Evolutionary conservation across 2,888 invertebrate genomes (phyloP), one percentile per base, ranked within the genome.

Genomic region (Pollenia amentaria): DNA sequence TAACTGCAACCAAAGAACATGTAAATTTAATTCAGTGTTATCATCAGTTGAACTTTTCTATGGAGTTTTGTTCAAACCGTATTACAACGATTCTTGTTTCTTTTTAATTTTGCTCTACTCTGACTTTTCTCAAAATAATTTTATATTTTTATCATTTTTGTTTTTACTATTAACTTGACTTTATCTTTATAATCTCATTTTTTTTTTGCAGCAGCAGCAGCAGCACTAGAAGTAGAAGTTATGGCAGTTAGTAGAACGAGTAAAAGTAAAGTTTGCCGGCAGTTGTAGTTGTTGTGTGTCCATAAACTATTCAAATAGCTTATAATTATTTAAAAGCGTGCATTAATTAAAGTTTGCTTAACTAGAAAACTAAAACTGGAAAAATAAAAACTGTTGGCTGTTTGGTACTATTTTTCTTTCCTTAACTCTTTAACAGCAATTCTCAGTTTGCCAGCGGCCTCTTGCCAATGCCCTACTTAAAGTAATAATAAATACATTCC

Each of bases 291-390:
- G 46, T 64, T 85, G 72, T 89, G 88, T 90, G 90, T 90, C 89
- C 91, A 91, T 91, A 90, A 91, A 91, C 90, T 91, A 90, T 91
- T 89, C 90, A 91, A 91, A 91, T 91, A 90, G 90, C 91, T 91
- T 91, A 91, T 91, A 91, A 91, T 91, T 91, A 91, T 91, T 91
- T 91, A 89, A 91, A 91, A 91, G 90, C 91, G 89, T 90, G 90
- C 91, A 91, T 91, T 91, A 91, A 91, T 91, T 91, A 91, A 90
- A 89, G 85, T 88, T 88, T 84, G 69, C 84, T 84, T 84, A 77
- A 84, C 65, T 87, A 48, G 46, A 73, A 10, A 75, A 21, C 29
- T 29, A 53, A 40, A 29, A 57, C 12, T 11, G 16, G 6, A 46
- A 46, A 44, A 6, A 10, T 16, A 42, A 53, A 85, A 86, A 60